Evolutionary conservation across 2,113 vertebrate genomes (phyloP), one percentile per base, ranked within the genome.

Genomic region (Gopherus flavomarginatus): DNA sequence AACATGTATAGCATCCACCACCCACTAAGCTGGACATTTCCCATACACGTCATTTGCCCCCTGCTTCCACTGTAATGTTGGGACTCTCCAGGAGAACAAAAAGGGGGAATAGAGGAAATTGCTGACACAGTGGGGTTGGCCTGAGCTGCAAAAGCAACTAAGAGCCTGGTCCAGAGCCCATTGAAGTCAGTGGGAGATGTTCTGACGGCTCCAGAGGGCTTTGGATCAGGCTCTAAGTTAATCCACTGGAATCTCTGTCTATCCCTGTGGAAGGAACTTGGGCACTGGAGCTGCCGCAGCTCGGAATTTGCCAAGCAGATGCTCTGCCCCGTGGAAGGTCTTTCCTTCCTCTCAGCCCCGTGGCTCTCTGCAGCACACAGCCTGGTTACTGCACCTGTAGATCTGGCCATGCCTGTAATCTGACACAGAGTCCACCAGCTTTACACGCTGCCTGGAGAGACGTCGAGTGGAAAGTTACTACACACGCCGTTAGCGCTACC

Each of bases 381-480:
- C 53, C 49, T 95, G 83, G 80, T 86, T 94, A 38, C 16, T 9
- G 49, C 90, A 5, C 72, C 81, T 86, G 93, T 56, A 91, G 83
- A 75, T 49, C 88, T 96, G 93, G 83, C 92, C 35, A 95, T 83
- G 29, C 79, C 50, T 93, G 26, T 93, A 29, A 92, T 90, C 89
- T 93, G 93, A 96, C 93, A 95, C 90, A 91, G 89, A 22, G 57
- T 83, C 65, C 79, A 85, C 7, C 87, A 91, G 89, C 92, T 95
- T 81, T 91, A 96, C 90, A 83, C 92, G 89, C 86, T 92, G 82
- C 78, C 91, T 91, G 88, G 57, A 93, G 90, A 95, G 62, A 57
- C 83, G 89, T 59, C 92, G 93, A 80, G 53, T 94, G 96, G 95
- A 92, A 97, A 96, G 89, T 94, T 94, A 92, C 82, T 95, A 79